Conservation (phyloP, 2,888 invertebrate species). For the Troglohyphantes excavatus region DNA sequence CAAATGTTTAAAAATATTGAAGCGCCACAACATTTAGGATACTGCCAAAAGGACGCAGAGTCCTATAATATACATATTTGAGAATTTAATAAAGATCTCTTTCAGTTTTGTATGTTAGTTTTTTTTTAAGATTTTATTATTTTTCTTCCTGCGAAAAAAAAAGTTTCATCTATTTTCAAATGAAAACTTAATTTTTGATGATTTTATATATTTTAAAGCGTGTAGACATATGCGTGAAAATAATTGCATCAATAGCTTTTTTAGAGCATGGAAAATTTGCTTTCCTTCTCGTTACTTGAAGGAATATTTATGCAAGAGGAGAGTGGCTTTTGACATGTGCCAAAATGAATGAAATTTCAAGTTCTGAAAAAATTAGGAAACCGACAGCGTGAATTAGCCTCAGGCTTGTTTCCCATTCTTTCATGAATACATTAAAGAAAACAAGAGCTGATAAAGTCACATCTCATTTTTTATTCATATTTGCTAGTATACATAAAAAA, state of each 20-base stretch:
- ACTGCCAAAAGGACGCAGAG: too few relatives aligned
- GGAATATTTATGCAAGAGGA: not conserved
- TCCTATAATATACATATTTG: too few relatives aligned
- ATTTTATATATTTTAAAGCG: too few relatives aligned
- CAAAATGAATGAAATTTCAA: constrained; percentile 2
- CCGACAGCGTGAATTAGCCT: not conserved
- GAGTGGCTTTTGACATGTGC: constrained; percentile 1
- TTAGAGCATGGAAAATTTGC: not conserved
- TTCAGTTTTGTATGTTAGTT: too few relatives aligned
- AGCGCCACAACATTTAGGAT: too few relatives aligned
- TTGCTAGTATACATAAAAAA: not conserved
- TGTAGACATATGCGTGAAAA: too few relatives aligned
- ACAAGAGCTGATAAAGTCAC: not conserved
- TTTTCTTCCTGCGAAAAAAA: too few relatives aligned
- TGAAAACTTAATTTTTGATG: too few relatives aligned
- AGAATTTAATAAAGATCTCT: too few relatives aligned
- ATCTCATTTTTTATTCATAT: not conserved
- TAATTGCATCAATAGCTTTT: not conserved
- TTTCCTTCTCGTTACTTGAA: not conserved
- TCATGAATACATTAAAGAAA: constrained; percentile 4
- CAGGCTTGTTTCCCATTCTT: not conserved
- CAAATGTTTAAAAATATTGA: too few relatives aligned
- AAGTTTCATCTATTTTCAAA: too few relatives aligned
- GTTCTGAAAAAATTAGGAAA: not conserved
- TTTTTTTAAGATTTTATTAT: too few relatives aligned